Evolutionary conservation across 2,113 vertebrate genomes (phyloP), one percentile per base, ranked within the genome.

Genomic region (Neomonachus schauinslandi): DNA sequence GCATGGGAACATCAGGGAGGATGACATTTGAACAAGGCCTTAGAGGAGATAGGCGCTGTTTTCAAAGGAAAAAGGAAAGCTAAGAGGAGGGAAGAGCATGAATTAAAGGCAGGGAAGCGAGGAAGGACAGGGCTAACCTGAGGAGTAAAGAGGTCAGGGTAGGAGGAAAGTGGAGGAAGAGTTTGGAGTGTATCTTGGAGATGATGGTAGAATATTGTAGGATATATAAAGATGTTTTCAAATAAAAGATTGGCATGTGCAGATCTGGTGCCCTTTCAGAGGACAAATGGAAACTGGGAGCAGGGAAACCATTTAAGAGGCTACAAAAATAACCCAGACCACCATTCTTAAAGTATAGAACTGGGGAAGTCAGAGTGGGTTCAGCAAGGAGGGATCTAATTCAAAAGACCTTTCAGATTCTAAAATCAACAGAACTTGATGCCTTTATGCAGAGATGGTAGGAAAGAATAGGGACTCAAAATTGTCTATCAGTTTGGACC

Each of bases 401-500:
- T 72, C 31, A 49, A 84, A 90, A 67, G 69, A 65, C 4, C n/a
- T 1, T 86, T 28, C 49, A 26, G 65, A 65, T 69, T 72, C 59
- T 81, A 28, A 49, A 63, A 71, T 71, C 87, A 42, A 42, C 33
- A 49, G 24, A 65, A 36, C 26, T 42, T 51, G 57, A 51, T 57
- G 15, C 15, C 26, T 1, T 42, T 79, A 36, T 28, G 22, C 39
- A 19, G 59, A 83, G 65, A 72, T 46, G 39, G 22, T 76, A 79
- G 79, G 81, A n/a, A 77, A 77, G 42, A 88, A 36, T 3, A 36
- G 8, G 22, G 14, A 24, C n/a, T 91, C 61, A 6, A 21, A 42
- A 26, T 1, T 74, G 57, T 2, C 55, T 22, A 0, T 26, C 33
- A 4, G 0, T 36, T 18, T 77, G 63, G 8, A 31, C 18, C 36